Evolutionary conservation across 92 coral and sea anemone species (phyloP), one percentile per base, ranked within the genome.

Genomic region (Paramuricea clavata): DNA sequence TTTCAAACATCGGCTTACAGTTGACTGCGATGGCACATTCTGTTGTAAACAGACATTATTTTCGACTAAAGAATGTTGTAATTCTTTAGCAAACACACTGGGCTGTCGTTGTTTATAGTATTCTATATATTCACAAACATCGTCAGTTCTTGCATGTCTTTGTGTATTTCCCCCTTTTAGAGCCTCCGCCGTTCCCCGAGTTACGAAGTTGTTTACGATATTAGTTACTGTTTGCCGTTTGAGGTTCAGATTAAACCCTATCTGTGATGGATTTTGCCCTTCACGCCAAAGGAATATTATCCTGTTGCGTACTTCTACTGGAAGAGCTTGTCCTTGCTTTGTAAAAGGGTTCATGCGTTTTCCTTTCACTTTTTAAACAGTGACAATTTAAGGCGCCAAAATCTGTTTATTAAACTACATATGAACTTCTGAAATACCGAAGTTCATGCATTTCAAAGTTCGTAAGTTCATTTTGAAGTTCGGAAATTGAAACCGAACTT

Each of bases 271-370:
- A 4, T 9, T 78, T 50, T 27, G 36, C 1, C 83, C 83, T 56
- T 32, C 70, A 25, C 26, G 49, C 83, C 83, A 78, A 10, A 23
- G 15, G 13, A 41, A 56, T 16, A 78, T 31, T 11, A 78, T 78
- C 6, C 65, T 21, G 5, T 52, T 54, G 0, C 83, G 42, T 11
- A 78, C 83, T 50, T 50, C 43, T 26, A 28, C 25, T 50, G 83
- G 83, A 12, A 78, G 44, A 27, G 83, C 83, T 23, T 28, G 22
- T 19, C 83, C 70, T 54, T 78, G 83, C 32, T 52, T 78, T 13
- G 62, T 23, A 13, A 78, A 50, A 26, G 44, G 68, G 47, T 70
- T 43, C 17, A 65, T 28, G 0, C 7, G 19, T 35, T 6, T 23
- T 5, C 27, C 17, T 3, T 57, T n/a, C 31, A 57, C 17, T n/a